These are phyloP conservation scores for Stenichneumon culpator DNA, from an alignment of 2,888 invertebrate species.

Conservation along the genomic window DNA sequence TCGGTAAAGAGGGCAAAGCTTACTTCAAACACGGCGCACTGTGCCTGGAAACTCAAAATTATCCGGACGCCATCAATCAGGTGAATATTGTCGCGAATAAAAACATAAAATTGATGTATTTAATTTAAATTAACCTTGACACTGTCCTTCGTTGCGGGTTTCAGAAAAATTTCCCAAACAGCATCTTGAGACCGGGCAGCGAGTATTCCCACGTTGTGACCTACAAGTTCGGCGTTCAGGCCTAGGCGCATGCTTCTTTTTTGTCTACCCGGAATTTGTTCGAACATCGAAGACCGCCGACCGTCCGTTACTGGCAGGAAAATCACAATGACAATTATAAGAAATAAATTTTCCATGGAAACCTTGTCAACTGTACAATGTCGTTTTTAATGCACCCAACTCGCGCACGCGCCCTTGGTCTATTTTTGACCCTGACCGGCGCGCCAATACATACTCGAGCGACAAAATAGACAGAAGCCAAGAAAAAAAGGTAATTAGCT, in stretches of 20 bases:
- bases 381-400: background rate
- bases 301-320: background rate
- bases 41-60: slow-evolving; percentile 96
- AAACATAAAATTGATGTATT: slow-evolving; percentile 62
- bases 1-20: slow-evolving; percentile 90
- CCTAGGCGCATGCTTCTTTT: slow-evolving; percentile 51
- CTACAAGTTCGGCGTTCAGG: slow-evolving; percentile 89
- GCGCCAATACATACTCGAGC: background rate
- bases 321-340: background rate
- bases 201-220: slow-evolving; percentile 90
- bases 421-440: background rate
- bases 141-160: slow-evolving; percentile 49
- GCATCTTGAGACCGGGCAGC: slow-evolving; percentile 90
- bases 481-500: background rate
- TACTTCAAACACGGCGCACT: slow-evolving; percentile 93
- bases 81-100: slow-evolving; percentile 85
- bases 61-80: slow-evolving; percentile 95
- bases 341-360: slow-evolving; percentile 22
- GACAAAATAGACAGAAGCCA: background rate
- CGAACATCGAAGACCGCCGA: background rate
- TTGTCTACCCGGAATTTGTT: background rate
- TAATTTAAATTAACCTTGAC: background rate
- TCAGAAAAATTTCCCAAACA: slow-evolving; percentile 91
- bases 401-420: background rate
- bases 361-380: slow-evolving; percentile 1